Evolutionary conservation across 2,888 invertebrate species (phyloP).

Genomic region (Lapara coniferarum): DNA sequence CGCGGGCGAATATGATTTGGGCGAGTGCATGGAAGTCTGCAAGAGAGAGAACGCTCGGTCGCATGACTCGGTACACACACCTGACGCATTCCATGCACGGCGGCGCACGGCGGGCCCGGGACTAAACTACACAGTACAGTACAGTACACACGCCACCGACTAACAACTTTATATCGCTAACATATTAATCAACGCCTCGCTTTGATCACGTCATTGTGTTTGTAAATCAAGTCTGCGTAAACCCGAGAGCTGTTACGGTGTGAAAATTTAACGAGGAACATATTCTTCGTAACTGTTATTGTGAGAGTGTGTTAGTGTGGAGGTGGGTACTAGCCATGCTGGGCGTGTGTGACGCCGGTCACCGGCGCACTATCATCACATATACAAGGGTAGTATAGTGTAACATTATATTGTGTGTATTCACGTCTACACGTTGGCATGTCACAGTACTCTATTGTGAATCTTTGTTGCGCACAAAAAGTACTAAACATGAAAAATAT

Average conservation of each 20-base stretch:
- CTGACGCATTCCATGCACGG: constrained; percentile 22
- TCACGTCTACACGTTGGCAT: constrained; percentile 2
- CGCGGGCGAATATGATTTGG: constrained; percentile 87
- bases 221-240: constrained; percentile 48
- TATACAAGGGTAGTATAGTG: constrained; percentile 44
- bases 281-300: constrained; percentile 42
- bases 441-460: not conserved
- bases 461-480: not conserved
- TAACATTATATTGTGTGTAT: constrained; percentile 12
- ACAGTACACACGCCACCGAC: constrained; percentile 2
- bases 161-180: constrained; percentile 28
- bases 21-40: constrained; percentile 91
- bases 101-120: constrained; percentile 31
- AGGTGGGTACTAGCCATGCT: constrained; percentile 48
- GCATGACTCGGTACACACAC: constrained; percentile 50
- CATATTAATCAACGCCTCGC: constrained; percentile 40
- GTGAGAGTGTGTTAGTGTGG: constrained; percentile 48
- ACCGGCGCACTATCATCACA: constrained; percentile 39
- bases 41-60: constrained; percentile 81
- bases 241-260: constrained; percentile 21
- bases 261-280: constrained; percentile 31
- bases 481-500: not conserved
- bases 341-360: constrained; percentile 34
- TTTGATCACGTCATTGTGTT: constrained; percentile 43
- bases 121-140: not conserved